Conservation (phyloP, 2,797 vertebrate species). For the Zenarchopterus dispar region DNA sequence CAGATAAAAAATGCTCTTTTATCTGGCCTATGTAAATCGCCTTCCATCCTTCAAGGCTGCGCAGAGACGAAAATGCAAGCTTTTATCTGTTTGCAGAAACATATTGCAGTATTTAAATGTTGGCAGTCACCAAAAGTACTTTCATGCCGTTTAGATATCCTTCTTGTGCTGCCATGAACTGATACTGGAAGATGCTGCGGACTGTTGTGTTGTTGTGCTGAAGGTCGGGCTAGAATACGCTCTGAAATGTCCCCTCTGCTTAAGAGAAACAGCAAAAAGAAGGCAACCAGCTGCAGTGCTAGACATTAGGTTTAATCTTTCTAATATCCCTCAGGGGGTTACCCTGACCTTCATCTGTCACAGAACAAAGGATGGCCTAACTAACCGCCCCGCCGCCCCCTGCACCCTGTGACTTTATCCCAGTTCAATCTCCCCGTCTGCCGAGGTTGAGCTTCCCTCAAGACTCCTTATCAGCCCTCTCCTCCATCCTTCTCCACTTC, state of each 20-base stretch:
- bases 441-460: slow-evolving; percentile 44
- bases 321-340: too few relatives aligned
- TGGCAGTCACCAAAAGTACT: slow-evolving; percentile 4
- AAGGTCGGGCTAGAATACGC: slow-evolving; percentile 19
- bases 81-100: slow-evolving; percentile 17
- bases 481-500: slow-evolving; percentile 46
- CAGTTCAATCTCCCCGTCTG: slow-evolving; percentile 33
- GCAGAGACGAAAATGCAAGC: background rate
- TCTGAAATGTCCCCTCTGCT: background rate
- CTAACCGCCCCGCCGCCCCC: background rate
- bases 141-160: slow-evolving; percentile 3
- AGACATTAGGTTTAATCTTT: too few relatives aligned
- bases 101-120: background rate
- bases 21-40: slow-evolving; percentile 45
- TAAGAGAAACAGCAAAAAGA: too few relatives aligned
- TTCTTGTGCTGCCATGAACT: background rate
- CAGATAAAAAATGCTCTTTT: slow-evolving; percentile 43
- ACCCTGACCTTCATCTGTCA: slow-evolving; percentile 27
- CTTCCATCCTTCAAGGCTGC: slow-evolving; percentile 25
- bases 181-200: background rate
- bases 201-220: background rate
- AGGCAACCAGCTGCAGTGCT: too few relatives aligned
- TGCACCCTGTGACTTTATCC: slow-evolving; percentile 16
- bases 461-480: slow-evolving; percentile 23
- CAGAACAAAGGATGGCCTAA: slow-evolving; percentile 20